Evolutionary conservation across 2,113 vertebrate genomes (phyloP).

Genomic region (Jaculus jaculus): DNA sequence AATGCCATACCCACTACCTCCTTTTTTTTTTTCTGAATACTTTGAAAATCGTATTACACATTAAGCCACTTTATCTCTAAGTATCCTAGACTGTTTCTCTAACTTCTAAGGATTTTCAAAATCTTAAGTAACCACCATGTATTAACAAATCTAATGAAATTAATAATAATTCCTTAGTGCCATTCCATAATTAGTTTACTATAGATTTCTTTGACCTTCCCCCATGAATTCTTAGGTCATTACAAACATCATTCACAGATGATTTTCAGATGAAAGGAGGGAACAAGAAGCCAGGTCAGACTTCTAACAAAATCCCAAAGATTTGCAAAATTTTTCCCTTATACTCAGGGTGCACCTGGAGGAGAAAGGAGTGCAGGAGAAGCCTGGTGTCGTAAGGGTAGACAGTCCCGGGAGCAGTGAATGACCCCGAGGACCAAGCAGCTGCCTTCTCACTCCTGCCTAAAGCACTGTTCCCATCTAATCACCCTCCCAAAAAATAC

Average conservation of each 20-base stretch:
- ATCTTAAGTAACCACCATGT: background rate
- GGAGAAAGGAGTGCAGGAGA: background rate
- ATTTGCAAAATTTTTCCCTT: background rate
- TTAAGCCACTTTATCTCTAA: background rate
- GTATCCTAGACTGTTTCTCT: background rate
- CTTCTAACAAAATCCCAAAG: background rate
- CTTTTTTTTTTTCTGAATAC: background rate
- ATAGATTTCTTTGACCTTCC: background rate
- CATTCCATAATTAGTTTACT: background rate
- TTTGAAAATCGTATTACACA: conserved; percentile 7
- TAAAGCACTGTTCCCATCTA: background rate
- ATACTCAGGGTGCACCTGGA: background rate
- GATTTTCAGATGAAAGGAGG: background rate
- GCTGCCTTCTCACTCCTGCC: background rate
- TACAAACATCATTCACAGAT: background rate
- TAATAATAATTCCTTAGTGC: background rate
- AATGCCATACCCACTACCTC: fast-evolving
- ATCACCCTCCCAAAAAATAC: background rate
- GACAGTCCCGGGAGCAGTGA: too few species aligned
- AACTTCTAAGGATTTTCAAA: background rate
- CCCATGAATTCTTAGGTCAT: background rate
- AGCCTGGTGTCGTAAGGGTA: background rate
- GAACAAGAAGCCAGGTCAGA: background rate
- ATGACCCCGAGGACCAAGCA: background rate
- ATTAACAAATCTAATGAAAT: background rate